phyloP scores from a whole-genome alignment of 2,888 invertebrate genomes.

The Flabesymbios commensalis region DNA sequence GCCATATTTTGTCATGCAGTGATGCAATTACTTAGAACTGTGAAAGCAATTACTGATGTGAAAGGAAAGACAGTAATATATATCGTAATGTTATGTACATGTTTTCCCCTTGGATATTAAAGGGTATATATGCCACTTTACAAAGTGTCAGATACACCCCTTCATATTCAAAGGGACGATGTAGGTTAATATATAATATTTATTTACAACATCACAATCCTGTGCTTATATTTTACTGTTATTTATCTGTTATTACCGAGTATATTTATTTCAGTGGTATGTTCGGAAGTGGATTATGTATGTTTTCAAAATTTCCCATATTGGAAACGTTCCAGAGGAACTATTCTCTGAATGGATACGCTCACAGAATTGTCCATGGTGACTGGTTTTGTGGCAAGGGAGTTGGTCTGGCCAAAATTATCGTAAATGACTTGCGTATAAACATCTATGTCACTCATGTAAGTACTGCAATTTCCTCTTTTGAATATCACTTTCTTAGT shows the following conservation, averaged over 20 bases:
- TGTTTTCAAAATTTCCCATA: slow-evolving; percentile 57
- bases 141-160: too few species aligned
- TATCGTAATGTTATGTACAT: too few species aligned
- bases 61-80: too few species aligned
- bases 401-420: slow-evolving; percentile 56
- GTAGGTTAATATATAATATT: too few species aligned
- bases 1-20: too few species aligned
- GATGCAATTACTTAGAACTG: too few species aligned
- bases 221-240: not conserved
- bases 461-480: slow-evolving; percentile 60
- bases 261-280: slow-evolving; percentile 45
- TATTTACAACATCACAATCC: too few species aligned
- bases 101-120: too few species aligned
- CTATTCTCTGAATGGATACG: slow-evolving; percentile 97
- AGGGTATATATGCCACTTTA: too few species aligned
- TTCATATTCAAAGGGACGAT: too few species aligned
- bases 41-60: too few species aligned
- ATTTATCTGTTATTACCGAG: not conserved
- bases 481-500: not conserved
- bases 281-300: slow-evolving; percentile 59
- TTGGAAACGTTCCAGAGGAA: slow-evolving; percentile 85
- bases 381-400: slow-evolving; percentile 99
- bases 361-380: slow-evolving; percentile 91
- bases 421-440: slow-evolving; percentile 65
- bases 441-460: slow-evolving; percentile 94